Evolutionary conservation across 1,140 invertebrate species (phyloP).

Genomic region (Brachionus asplanchnoidis): DNA sequence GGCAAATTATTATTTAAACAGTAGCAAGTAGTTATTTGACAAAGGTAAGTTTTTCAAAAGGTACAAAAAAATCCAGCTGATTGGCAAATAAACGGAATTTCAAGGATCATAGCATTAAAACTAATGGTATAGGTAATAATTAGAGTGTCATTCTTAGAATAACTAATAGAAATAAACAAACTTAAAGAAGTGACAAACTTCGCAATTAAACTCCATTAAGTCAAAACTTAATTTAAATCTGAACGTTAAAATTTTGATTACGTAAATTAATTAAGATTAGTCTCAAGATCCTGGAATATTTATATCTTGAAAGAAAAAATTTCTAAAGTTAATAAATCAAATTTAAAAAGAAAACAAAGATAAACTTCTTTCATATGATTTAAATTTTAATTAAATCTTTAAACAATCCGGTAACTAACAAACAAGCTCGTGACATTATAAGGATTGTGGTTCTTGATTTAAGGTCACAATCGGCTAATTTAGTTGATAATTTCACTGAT

Average conservation of each 20-base stretch:
- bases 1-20: not conserved
- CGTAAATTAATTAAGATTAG: not conserved
- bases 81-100: not conserved
- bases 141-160: not conserved
- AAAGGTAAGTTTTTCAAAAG: not conserved
- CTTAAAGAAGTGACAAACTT: not conserved
- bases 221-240: not conserved
- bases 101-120: not conserved
- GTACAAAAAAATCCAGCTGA: not conserved
- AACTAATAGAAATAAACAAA: not conserved
- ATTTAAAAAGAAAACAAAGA: conserved; percentile 6
- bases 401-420: not conserved
- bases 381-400: not conserved
- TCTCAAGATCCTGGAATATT: not conserved
- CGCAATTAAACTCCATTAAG: not conserved
- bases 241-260: not conserved
- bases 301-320: not conserved
- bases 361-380: not conserved
- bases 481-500: not conserved
- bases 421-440: not conserved
- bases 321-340: not conserved
- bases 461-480: not conserved
- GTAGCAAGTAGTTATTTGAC: not conserved
- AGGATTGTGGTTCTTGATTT: not conserved
- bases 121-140: not conserved